Base-by-base conservation (phyloP, 2,797 vertebrate species). In the Capromys pilorides region DNA sequence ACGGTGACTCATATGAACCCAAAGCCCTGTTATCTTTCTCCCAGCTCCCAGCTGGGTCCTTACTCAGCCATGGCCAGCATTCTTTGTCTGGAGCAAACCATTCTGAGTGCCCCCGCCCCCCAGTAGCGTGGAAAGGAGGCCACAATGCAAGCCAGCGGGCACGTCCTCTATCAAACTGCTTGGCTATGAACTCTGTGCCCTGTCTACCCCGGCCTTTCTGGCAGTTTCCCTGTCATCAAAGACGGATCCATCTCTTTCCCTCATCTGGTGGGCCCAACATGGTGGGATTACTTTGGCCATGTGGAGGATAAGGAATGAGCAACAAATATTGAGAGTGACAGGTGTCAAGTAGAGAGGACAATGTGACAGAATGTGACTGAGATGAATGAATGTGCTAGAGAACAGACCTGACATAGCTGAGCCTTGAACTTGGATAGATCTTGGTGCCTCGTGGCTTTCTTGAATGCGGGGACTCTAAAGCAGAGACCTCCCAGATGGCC, bases 191-290 rank as follows among this genome's bases (percentile, higher is more conserved):
- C 54, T 10, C 24, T 39, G 77, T 45, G 21, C n/a, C 28, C 9
- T 9, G 51, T 80, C 39, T 54, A 49, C 10, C 5, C 21, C 18
- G 5, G 62, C 59, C 51, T 86, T 67, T 57, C 61, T 14, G 13
- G 26, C 14, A 75, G 0, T 45, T 45, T 66, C 31, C 36, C 89
- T 22, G 69, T 36, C 62, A 41, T 5, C 66, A 91, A 51, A 86
- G 64, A 80, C 88, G 13, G 61, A 4, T 21, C 54, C 22, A n/a
- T 75, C 41, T 91, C 66, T 69, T 79, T 49, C 49, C 88, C 21
- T 80, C 49, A 69, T 10, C 26, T 54, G 36, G 14, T 0, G 0
- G 12, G 31, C 77, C 86, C 81, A 51, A 7, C 9, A 0, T 0
- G 3, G 78, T 1, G 2, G 51, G 79, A 90, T n/a, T 59, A 61